phyloP scores from a whole-genome alignment of 2,113 vertebrate species.

The Pristiophorus japonicus region DNA sequence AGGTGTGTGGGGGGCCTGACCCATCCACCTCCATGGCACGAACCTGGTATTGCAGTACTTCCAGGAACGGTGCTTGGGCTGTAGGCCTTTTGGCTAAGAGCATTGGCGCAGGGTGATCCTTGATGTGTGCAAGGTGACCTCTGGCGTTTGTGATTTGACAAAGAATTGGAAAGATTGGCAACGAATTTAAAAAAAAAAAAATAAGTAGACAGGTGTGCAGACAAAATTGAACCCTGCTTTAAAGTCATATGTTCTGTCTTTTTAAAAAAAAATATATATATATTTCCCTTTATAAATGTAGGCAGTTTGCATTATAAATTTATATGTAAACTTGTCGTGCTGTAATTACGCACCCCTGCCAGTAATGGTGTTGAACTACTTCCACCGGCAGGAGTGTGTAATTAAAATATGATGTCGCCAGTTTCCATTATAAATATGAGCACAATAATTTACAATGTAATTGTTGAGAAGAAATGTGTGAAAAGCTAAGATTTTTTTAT shows the following conservation, averaged over 20 bases:
- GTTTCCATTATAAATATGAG: background rate
- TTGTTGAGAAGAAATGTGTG: background rate
- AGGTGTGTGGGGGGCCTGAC: too few relatives aligned
- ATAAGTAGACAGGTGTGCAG: background rate
- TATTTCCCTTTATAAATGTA: background rate
- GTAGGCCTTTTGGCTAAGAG: too few relatives aligned
- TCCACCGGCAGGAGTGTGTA: background rate
- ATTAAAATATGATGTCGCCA: background rate
- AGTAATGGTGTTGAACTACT: background rate
- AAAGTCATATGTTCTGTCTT: background rate
- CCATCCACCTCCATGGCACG: too few relatives aligned
- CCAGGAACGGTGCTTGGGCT: too few relatives aligned
- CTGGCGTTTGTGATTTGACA: too few relatives aligned
- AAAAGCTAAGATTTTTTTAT: background rate
- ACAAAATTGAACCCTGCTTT: background rate
- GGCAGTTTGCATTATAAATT: background rate
- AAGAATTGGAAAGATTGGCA: too few relatives aligned
- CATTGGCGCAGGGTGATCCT: too few relatives aligned
- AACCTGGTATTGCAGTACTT: too few relatives aligned
- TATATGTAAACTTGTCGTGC: background rate
- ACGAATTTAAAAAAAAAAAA: too few relatives aligned
- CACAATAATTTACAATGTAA: background rate
- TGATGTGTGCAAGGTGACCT: too few relatives aligned
- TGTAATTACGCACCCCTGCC: background rate
- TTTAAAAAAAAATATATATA: background rate